Evolutionary conservation across 2,113 vertebrate genomes (phyloP).

Genomic region (Crypturellus undulatus): DNA sequence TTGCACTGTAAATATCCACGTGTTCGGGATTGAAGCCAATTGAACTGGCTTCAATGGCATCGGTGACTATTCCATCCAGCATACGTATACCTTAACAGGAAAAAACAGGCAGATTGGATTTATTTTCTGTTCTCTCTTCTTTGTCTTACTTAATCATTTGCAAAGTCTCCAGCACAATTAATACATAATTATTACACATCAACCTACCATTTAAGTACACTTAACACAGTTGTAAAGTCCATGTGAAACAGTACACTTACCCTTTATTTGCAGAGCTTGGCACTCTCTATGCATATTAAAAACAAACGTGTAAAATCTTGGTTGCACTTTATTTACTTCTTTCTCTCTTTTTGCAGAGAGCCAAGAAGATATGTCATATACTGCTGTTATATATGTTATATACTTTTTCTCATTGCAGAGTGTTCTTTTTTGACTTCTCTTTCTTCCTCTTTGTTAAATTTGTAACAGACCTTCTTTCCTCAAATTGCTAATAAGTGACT

Average conservation of each 20-base stretch:
- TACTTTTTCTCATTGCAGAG: not conserved
- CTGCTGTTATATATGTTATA: no score
- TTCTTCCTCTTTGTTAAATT: not conserved
- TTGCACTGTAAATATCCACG: constrained; percentile 98
- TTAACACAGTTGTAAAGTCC: not conserved
- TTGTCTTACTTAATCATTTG: not conserved
- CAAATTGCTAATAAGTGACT: not conserved
- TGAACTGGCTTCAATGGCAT: constrained; percentile 97
- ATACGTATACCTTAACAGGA: constrained; percentile 89
- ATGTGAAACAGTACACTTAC: not conserved
- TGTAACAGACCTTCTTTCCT: not conserved
- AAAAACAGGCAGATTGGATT: not conserved
- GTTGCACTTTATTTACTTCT: not conserved
- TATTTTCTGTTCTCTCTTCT: not conserved
- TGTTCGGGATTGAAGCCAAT: constrained; percentile 96
- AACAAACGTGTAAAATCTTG: not conserved
- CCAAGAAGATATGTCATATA: not conserved
- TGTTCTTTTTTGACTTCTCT: not conserved
- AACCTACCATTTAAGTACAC: not conserved
- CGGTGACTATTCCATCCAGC: constrained; percentile 97
- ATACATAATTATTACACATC: rapidly evolving
- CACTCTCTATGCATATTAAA: no score
- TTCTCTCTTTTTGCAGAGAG: not conserved
- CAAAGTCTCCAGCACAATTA: not conserved
- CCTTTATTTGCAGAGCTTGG: not conserved